These are phyloP conservation scores for Okamejei kenojei DNA, from an alignment of 2,797 vertebrate species.

Conservation along the genomic window DNA sequence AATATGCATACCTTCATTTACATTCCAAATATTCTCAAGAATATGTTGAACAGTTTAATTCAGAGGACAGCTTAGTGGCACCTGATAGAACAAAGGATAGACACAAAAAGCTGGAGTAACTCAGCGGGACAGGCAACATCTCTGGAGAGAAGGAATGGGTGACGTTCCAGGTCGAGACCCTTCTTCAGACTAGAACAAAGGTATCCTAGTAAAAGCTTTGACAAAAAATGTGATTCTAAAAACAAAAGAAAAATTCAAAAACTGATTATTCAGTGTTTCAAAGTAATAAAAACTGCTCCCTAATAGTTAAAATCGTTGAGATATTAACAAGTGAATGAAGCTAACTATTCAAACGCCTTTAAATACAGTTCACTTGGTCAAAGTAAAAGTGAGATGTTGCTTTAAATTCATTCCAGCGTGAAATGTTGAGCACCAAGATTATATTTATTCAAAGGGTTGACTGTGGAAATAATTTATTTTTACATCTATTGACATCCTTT, in stretches of 20 bases:
- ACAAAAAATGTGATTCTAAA: neutral
- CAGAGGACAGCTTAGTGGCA: neutral
- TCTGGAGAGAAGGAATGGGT: too few relatives aligned
- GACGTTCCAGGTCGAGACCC: too few relatives aligned
- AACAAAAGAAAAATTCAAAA: neutral
- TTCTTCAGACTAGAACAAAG: too few relatives aligned
- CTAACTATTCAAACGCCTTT: neutral
- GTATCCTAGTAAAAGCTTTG: too few relatives aligned
- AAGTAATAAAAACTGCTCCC: neutral
- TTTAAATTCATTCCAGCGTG: neutral
- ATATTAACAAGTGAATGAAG: neutral
- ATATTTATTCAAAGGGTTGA: neutral
- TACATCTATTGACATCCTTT: constrained; percentile 3
- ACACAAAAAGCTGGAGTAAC: too few relatives aligned
- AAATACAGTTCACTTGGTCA: too few relatives aligned
- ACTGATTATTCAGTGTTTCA: neutral
- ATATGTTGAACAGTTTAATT: neutral
- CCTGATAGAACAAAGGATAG: neutral
- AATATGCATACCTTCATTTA: neutral
- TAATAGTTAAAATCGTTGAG: neutral
- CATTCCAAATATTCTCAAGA: neutral
- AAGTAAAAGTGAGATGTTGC: neutral
- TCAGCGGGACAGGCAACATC: too few relatives aligned
- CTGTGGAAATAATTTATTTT: constrained; percentile 3
- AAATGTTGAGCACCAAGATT: neutral